phyloP scores from a whole-genome alignment of 2,113 vertebrate species.

The Ramphastos sulfuratus region DNA sequence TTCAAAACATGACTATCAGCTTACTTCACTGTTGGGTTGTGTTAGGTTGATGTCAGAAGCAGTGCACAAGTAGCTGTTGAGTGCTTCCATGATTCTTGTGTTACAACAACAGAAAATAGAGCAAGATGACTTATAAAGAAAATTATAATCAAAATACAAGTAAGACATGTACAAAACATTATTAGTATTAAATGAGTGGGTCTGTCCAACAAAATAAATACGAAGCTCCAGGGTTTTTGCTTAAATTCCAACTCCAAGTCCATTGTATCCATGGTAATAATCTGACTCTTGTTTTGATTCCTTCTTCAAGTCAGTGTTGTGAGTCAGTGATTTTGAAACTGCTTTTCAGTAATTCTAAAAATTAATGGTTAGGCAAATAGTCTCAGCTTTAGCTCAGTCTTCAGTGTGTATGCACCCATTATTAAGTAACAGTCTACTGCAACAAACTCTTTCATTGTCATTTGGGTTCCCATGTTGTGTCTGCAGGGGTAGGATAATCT shows the following conservation, averaged over 20 bases:
- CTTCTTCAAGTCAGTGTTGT: constrained; percentile 8
- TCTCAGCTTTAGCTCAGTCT: not conserved
- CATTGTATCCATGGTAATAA: constrained; percentile 44
- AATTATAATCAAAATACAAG: no score
- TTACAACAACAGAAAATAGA: not conserved
- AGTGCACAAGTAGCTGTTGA: not conserved
- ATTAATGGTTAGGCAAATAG: constrained; percentile 1
- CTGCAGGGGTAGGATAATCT: not conserved
- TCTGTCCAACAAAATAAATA: not conserved
- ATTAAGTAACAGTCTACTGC: not conserved
- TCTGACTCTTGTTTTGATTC: not conserved
- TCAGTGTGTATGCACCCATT: not conserved
- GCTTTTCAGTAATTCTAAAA: not conserved
- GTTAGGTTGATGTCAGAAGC: not conserved
- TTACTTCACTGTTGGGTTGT: not conserved
- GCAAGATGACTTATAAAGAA: not conserved
- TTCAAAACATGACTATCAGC: not conserved
- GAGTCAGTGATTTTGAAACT: constrained; percentile 32
- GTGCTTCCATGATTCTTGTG: not conserved
- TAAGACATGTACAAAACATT: not conserved
- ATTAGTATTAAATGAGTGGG: not conserved
- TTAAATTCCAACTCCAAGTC: not conserved
- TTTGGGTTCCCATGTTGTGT: not conserved
- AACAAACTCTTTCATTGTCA: constrained; percentile 9
- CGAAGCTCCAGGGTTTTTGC: not conserved